phyloP scores from a whole-genome alignment of 2,797 vertebrate genomes.

The Rhinella marina region DNA sequence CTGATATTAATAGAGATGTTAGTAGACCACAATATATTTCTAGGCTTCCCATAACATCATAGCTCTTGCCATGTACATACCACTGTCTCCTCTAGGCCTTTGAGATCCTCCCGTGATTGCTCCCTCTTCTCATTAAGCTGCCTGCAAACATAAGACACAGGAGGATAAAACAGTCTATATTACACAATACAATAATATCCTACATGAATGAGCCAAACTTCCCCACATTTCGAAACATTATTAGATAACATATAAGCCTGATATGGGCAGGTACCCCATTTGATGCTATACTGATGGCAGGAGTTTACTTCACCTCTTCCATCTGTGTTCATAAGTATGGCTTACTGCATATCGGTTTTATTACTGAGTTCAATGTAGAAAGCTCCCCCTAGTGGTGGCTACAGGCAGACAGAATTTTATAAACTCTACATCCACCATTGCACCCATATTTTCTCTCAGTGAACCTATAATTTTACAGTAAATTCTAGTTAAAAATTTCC shows the following conservation, averaged over 20 bases:
- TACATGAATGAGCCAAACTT: neutral
- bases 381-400: neutral
- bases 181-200: neutral
- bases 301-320: neutral
- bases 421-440: too few relatives aligned
- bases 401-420: neutral
- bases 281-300: neutral
- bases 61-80: slow-evolving; percentile 72
- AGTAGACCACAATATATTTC: too few relatives aligned
- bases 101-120: slow-evolving; percentile 92
- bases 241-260: neutral
- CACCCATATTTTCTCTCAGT: too few relatives aligned
- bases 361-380: neutral
- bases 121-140: slow-evolving; percentile 90
- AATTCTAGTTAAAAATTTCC: too few relatives aligned
- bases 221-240: neutral
- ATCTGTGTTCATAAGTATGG: neutral
- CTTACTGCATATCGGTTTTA: neutral
- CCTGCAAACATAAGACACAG: slow-evolving; percentile 69
- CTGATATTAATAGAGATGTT: neutral
- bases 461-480: too few relatives aligned
- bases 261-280: neutral
- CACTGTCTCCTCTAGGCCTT: slow-evolving; percentile 96
- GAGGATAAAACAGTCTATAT: neutral
- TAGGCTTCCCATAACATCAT: too few relatives aligned